Evolutionary conservation across 1,140 invertebrate species (phyloP).

Genomic region (Archegozetes longisetosus): DNA sequence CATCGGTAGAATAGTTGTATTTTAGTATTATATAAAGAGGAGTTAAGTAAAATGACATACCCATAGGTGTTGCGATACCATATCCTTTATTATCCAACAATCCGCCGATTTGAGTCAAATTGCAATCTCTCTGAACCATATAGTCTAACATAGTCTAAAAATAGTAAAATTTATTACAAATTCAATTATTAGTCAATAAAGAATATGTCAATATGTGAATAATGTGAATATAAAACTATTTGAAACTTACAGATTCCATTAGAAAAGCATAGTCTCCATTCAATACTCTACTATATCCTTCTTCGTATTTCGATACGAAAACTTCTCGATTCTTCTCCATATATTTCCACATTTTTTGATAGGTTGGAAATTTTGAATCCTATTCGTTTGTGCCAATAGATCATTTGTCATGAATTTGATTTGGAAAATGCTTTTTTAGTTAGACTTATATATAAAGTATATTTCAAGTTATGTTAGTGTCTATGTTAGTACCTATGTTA

Average conservation of each 20-base stretch:
- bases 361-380: slow-evolving; percentile 81
- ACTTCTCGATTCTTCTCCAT: slow-evolving; percentile 49
- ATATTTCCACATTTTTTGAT: slow-evolving; percentile 88
- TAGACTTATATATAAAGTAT: no score
- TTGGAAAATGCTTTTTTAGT: no score
- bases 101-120: slow-evolving; percentile 92
- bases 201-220: background rate
- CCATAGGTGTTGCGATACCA: slow-evolving; percentile 49
- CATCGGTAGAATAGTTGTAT: no score
- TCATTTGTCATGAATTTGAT: no score
- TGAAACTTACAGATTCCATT: slow-evolving; percentile 63
- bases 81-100: slow-evolving; percentile 75
- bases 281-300: slow-evolving; percentile 66
- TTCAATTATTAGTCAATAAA: background rate
- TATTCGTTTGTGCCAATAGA: no score
- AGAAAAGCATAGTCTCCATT: slow-evolving; percentile 89
- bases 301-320: slow-evolving; percentile 72
- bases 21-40: no score
- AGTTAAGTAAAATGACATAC: no score
- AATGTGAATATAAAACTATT: background rate
- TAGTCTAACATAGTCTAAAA: slow-evolving; percentile 75
- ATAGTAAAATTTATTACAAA: background rate
- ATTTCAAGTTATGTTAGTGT: no score
- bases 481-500: no score
- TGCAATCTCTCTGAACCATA: slow-evolving; percentile 84